Conservation (phyloP, 2,888 invertebrate genomes). For the Molanna angustata region DNA sequence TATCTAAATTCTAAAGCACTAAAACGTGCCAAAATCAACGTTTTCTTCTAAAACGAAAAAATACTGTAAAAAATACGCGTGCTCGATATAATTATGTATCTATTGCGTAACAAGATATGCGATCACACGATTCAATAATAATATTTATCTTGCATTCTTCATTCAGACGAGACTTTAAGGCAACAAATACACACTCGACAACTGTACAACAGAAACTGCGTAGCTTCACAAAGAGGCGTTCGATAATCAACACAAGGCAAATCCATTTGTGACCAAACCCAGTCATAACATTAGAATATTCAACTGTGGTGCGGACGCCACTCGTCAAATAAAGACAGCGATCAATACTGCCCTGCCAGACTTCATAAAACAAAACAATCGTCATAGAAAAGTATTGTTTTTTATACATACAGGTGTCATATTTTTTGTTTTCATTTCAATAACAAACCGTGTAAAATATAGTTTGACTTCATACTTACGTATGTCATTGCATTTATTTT, state of each 20-base stretch:
- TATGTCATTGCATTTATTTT: too few species aligned
- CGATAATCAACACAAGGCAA: slow-evolving; percentile 23
- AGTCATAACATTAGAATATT: not conserved
- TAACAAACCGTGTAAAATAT: too few species aligned
- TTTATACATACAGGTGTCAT: too few species aligned
- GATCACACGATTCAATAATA: slow-evolving; percentile 7
- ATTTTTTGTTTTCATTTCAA: too few species aligned
- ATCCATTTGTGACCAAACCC: slow-evolving; percentile 3
- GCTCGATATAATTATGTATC: slow-evolving; percentile 3
- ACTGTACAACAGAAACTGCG: slow-evolving; percentile 22
- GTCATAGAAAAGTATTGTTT: too few species aligned
- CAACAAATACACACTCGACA: not conserved
- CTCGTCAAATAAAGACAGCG: too few species aligned
- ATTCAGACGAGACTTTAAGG: slow-evolving; percentile 2
- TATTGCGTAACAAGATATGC: slow-evolving; percentile 9
- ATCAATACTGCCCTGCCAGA: too few species aligned
- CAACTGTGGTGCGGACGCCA: slow-evolving; percentile 15
- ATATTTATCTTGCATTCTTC: slow-evolving; percentile 11
- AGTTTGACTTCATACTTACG: too few species aligned
- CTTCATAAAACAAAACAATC: too few species aligned
- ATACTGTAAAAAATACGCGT: not conserved
- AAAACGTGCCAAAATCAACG: slow-evolving; percentile 23
- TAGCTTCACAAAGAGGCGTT: slow-evolving; percentile 10
- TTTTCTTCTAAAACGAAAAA: slow-evolving; percentile 27
- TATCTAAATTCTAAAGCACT: slow-evolving; percentile 18